phyloP scores from a whole-genome alignment of 2,113 vertebrate species.

The Mastomys natalensis region DNA sequence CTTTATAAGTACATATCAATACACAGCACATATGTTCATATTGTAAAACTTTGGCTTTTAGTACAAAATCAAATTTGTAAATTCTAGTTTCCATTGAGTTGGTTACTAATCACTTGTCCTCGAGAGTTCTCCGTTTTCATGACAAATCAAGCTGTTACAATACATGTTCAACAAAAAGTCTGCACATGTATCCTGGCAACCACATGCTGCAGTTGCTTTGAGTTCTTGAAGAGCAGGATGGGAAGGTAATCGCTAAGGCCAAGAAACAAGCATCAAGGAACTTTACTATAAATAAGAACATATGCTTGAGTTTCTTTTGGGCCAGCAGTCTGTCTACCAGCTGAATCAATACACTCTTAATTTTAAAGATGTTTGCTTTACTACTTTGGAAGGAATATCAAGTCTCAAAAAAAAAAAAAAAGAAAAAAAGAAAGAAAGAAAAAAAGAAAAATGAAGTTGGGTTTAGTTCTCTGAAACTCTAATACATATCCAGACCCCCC shows the following conservation, averaged over 20 bases:
- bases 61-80: slow-evolving; percentile 45
- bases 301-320: background rate
- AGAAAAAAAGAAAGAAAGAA: background rate
- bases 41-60: background rate
- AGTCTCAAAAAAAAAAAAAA: background rate
- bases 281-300: background rate
- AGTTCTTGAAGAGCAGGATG: background rate
- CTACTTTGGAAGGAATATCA: background rate
- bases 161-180: background rate
- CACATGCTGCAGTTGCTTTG: background rate
- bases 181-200: slow-evolving; percentile 48
- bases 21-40: background rate
- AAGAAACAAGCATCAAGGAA: slow-evolving; percentile 51
- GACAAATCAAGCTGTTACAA: slow-evolving; percentile 27
- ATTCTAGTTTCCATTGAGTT: background rate
- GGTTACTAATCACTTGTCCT: slow-evolving; percentile 43
- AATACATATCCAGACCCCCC: background rate
- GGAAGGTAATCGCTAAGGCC: slow-evolving; percentile 43
- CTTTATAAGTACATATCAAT: background rate
- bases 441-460: background rate
- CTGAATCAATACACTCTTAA: slow-evolving; percentile 30
- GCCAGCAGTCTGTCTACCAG: background rate
- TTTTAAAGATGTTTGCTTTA: slow-evolving; percentile 58
- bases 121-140: background rate
- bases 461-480: background rate